Evolutionary conservation across 2,888 invertebrate genomes (phyloP), one percentile per base, ranked within the genome.

Genomic region (Cloeon dipterum): DNA sequence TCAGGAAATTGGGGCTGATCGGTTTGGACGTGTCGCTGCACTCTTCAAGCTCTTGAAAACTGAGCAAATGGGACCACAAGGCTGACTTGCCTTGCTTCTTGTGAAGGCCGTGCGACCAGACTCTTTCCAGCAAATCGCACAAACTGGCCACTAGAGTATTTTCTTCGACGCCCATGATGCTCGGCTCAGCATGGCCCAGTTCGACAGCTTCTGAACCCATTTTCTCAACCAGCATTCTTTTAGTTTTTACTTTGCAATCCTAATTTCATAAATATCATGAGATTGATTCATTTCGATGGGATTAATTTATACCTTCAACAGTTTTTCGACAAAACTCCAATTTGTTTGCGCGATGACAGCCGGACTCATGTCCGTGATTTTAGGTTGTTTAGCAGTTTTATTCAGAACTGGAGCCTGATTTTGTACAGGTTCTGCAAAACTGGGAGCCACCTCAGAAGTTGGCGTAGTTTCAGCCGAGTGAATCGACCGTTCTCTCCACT

Each of bases 141-240:
- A 98, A 65, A 39, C 91, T 85, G n/a, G 93, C 94, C 32, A 96
- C 94, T 47, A 98, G 66, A 0, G 96, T 96, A 52, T 91, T 96
- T 56, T 98, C 98, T 59, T 98, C 96, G 1, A 91, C 77, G 34
- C 73, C 74, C 1, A 66, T 64, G 41, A 70, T 57, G 1, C 67
- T 65, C 3, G 69, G 65, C 50, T 88, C 85, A 26, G 77, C 77
- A 43, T 93, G 79, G 11, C 93, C 93, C 42, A 96, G 59, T 35
- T 89, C 91, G 2, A 86, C 79, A 8, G 94, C 96, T 63, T 98
- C 98, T 4, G 76, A 79, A 2, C 96, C 96, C 79, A 98, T 82
- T 63, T 98, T 98, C 51, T 94, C 93, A n/a, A 98, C 73, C 23
- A 98, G 63, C 91, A 98, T 94, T 45, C 94, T 67, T 61, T 98